Evolutionary conservation across 2,113 vertebrate genomes (phyloP).

Genomic region (Brevimyrus niger): DNA sequence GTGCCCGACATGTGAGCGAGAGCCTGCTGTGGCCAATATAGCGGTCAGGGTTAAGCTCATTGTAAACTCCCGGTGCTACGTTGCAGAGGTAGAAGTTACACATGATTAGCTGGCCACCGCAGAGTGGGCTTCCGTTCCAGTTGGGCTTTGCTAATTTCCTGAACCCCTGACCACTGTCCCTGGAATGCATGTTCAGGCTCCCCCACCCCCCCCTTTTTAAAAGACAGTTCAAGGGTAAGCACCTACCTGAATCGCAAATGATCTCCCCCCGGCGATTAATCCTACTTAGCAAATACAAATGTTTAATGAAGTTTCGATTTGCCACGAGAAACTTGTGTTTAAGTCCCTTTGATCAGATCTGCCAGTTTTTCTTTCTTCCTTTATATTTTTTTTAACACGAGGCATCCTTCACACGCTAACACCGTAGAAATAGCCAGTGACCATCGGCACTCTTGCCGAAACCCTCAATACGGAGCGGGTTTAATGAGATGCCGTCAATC

Average conservation of each 20-base stretch:
- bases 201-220: constrained; percentile 43
- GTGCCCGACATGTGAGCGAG: constrained; percentile 66
- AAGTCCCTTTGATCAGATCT: constrained; percentile 20
- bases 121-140: constrained; percentile 68
- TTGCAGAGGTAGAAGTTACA: constrained; percentile 65
- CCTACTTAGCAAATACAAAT: constrained; percentile 41
- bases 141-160: constrained; percentile 70
- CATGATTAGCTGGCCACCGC: constrained; percentile 65
- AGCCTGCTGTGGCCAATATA: constrained; percentile 72
- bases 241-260: constrained; percentile 40
- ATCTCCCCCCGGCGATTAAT: constrained; percentile 53
- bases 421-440: not conserved
- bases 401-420: not conserved
- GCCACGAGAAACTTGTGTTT: constrained; percentile 27
- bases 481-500: not conserved
- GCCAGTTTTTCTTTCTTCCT: not conserved
- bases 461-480: not conserved
- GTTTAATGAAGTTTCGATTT: constrained; percentile 33
- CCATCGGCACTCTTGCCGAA: no score
- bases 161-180: constrained; percentile 51
- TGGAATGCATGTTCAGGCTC: constrained; percentile 41
- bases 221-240: constrained; percentile 54
- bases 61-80: constrained; percentile 65
- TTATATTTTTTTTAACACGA: not conserved
- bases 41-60: constrained; percentile 77